Evolutionary conservation across 2,888 invertebrate genomes (phyloP).

Genomic region (Microctonus brassicae): DNA sequence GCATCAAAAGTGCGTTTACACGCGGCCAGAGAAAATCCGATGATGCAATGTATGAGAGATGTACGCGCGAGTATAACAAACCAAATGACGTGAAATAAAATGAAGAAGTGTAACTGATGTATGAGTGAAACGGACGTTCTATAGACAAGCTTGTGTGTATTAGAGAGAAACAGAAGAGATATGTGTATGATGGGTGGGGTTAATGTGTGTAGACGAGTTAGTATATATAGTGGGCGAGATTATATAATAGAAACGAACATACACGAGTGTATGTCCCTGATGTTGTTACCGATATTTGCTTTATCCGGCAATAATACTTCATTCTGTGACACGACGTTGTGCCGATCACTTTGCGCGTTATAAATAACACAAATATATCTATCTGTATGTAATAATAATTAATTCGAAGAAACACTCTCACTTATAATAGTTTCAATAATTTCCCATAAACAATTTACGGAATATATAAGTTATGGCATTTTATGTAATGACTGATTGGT

Average conservation of each 20-base stretch:
- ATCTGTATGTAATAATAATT: not conserved
- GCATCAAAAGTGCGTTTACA: no score
- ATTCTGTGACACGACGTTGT: conserved; percentile 27
- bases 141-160: not conserved
- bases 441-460: not conserved
- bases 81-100: conserved; percentile 29
- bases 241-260: conserved; percentile 14
- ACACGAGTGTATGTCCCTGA: conserved; percentile 8
- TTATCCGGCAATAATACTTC: conserved; percentile 29
- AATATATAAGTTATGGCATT: not conserved
- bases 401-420: not conserved
- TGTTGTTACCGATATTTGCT: not conserved
- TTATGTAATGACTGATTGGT: not conserved
- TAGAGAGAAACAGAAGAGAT: conserved; percentile 8
- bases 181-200: not conserved
- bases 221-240: not conserved
- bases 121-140: not conserved
- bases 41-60: not conserved
- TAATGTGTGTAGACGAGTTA: not conserved
- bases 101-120: conserved; percentile 9
- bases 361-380: no score
- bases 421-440: not conserved
- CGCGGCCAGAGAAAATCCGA: not conserved
- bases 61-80: conserved; percentile 41
- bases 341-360: conserved; percentile 24